Conservation (phyloP, 2,113 vertebrate species). For the Clupea harengus region DNA sequence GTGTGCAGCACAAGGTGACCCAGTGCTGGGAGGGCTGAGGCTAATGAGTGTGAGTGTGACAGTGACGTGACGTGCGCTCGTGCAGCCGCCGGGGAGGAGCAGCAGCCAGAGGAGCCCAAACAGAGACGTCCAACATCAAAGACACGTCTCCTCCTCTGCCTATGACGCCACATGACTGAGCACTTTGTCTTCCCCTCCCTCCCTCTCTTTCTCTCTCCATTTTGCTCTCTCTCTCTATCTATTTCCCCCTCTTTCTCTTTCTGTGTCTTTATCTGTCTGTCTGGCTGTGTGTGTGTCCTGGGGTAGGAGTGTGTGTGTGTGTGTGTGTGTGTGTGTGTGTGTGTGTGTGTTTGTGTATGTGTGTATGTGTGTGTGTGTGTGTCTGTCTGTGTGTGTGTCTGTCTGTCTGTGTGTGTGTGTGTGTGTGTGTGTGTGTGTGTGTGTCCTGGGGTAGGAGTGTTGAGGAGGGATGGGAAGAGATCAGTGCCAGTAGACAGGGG, state of each 20-base stretch:
- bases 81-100: no score
- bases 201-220: no score
- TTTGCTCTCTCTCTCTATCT: neutral
- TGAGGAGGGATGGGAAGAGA: neutral
- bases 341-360: no score
- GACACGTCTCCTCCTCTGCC: neutral
- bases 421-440: neutral
- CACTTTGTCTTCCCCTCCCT: neutral
- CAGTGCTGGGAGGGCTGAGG: conserved; percentile 27
- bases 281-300: no score
- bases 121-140: no score
- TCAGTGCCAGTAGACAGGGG: neutral
- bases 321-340: no score
- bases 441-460: neutral
- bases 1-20: conserved; percentile 19
- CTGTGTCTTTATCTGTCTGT: neutral
- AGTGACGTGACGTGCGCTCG: no score
- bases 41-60: neutral
- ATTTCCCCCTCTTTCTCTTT: neutral
- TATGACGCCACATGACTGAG: neutral
- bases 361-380: neutral
- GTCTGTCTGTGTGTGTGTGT: neutral
- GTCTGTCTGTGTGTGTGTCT: neutral
- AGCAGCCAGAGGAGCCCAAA: no score
- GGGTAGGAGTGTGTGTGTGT: no score